Evolutionary conservation across 2,888 invertebrate genomes (phyloP).

Genomic region (Pogonocherus hispidulus): DNA sequence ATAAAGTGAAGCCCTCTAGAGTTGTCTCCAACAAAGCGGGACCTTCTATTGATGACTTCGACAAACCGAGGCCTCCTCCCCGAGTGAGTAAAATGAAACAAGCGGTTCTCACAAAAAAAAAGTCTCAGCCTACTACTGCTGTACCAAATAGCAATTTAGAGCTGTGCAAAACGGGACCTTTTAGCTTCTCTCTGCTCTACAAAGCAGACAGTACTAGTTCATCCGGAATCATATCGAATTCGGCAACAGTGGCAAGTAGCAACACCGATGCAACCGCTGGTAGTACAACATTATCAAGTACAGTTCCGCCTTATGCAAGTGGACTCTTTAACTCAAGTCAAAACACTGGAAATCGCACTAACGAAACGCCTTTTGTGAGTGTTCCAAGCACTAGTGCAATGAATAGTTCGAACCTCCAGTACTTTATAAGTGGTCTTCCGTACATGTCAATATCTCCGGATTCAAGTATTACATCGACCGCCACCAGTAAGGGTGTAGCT

Average conservation of each 20-base stretch:
- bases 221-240: neutral
- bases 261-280: neutral
- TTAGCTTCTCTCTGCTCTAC: constrained; percentile 11
- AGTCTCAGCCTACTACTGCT: neutral
- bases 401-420: neutral
- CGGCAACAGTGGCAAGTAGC: neutral
- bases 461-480: neutral
- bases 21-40: too few relatives aligned
- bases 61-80: too few relatives aligned
- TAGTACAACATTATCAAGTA: neutral
- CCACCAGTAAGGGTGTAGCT: neutral
- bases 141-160: neutral
- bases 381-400: neutral
- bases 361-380: too few relatives aligned
- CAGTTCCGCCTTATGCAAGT: neutral
- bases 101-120: neutral
- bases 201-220: neutral
- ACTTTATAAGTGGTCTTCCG: neutral
- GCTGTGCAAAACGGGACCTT: constrained; percentile 16
- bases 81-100: neutral
- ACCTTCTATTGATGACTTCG: too few relatives aligned
- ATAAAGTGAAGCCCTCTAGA: too few relatives aligned
- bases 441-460: neutral
- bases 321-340: neutral
- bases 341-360: neutral